phyloP scores from a whole-genome alignment of 2,797 vertebrate genomes.

The Mormyrops attenuatus region DNA sequence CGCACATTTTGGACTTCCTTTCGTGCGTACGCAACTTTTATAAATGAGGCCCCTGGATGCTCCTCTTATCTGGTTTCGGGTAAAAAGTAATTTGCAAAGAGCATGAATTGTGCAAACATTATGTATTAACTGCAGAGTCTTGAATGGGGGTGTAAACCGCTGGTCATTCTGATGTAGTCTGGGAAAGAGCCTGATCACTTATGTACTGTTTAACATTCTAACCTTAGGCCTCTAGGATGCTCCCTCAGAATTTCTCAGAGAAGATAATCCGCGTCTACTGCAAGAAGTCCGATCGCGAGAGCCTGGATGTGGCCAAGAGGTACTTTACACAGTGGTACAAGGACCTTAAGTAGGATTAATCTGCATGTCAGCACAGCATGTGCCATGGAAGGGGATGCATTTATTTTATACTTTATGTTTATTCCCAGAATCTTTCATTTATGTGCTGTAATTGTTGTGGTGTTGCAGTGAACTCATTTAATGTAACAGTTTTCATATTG shows the following conservation, averaged over 20 bases:
- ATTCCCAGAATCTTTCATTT: too few relatives aligned
- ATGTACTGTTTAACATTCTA: neutral
- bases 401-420: too few relatives aligned
- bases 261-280: constrained; percentile 83
- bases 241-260: constrained; percentile 82
- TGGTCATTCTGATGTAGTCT: neutral
- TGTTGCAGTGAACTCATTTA: neutral
- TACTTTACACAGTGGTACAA: constrained; percentile 85
- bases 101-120: neutral
- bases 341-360: neutral
- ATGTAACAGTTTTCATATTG: too few relatives aligned
- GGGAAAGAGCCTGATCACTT: neutral
- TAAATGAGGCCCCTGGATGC: neutral
- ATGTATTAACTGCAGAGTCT: neutral
- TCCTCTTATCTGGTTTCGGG: neutral
- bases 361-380: neutral
- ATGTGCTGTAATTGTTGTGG: too few relatives aligned
- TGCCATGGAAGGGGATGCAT: too few relatives aligned
- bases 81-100: neutral
- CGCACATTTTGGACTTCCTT: neutral
- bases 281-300: constrained; percentile 65
- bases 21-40: neutral
- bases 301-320: constrained; percentile 66
- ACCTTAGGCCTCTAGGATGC: constrained; percentile 78
- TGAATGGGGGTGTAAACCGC: neutral